Percentiles rank a stretch among this genome's conserved stretches.
phyloP scores from a whole-genome alignment of 2,797 vertebrate species.

The Setipinna tenuifilis region DNA sequence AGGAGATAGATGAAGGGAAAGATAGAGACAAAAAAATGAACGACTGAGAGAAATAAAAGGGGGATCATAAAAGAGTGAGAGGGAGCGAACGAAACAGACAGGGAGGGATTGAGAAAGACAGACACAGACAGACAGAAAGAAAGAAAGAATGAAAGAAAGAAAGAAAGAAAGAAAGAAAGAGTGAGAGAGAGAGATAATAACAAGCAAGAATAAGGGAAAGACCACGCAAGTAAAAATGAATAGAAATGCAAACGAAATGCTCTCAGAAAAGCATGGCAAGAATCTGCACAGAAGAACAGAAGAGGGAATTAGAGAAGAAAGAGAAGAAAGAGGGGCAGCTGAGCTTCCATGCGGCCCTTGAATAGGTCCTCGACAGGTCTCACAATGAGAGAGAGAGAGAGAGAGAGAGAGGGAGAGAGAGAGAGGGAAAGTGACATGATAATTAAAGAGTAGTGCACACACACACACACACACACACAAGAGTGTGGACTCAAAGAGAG shows the following conservation, averaged over 20 bases:
- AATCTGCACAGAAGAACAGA: background rate
- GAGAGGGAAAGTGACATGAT: constrained; percentile 55
- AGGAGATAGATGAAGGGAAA: background rate
- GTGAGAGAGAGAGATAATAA: background rate
- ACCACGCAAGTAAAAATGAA: background rate
- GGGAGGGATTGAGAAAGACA: too few species aligned
- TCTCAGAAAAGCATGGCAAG: background rate
- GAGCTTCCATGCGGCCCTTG: background rate
- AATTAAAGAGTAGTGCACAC: constrained; percentile 42
- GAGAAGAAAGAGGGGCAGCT: background rate
- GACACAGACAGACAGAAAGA: too few species aligned
- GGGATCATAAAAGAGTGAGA: too few species aligned
- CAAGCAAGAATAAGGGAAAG: background rate
- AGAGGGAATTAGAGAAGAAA: too few species aligned
- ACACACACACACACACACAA: constrained; percentile 23
- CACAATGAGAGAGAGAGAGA: constrained; percentile 7
- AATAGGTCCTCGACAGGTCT: background rate
- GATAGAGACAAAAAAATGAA: background rate
- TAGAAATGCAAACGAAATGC: background rate
- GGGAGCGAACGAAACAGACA: too few species aligned
- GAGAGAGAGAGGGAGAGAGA: background rate
- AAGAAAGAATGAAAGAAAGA: background rate
- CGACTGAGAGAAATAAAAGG: too few species aligned
- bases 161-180: background rate
- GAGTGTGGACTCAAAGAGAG: too few species aligned